phyloP scores from a whole-genome alignment of 2,113 vertebrate genomes.

The Girardinichthys multiradiatus region DNA sequence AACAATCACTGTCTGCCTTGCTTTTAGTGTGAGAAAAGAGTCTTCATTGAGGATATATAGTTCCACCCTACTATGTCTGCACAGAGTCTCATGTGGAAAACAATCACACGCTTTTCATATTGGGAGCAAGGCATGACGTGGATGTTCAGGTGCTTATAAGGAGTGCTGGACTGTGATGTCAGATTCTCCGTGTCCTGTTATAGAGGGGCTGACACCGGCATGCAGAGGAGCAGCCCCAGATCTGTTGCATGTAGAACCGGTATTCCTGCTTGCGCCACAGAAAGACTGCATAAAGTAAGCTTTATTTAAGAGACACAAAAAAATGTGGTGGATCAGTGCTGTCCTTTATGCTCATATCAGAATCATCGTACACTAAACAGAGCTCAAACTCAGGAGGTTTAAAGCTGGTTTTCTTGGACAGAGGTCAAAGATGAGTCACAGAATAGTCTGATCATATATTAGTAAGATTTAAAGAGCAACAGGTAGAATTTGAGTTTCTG shows the following conservation, averaged over 20 bases:
- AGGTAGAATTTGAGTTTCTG: not conserved
- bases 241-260: slow-evolving; percentile 25
- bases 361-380: not conserved
- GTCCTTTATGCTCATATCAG: not conserved
- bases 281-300: not conserved
- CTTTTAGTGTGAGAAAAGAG: slow-evolving; percentile 9
- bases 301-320: not conserved
- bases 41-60: slow-evolving; percentile 40
- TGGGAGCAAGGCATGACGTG: slow-evolving; percentile 48
- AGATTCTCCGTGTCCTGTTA: slow-evolving; percentile 60
- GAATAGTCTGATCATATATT: not conserved
- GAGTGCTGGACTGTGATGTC: slow-evolving; percentile 53
- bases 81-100: slow-evolving; percentile 65
- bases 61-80: slow-evolving; percentile 30
- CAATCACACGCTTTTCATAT: slow-evolving; percentile 73
- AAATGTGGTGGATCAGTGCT: not conserved
- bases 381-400: not conserved
- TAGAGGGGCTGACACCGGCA: slow-evolving; percentile 41
- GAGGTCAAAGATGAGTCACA: slow-evolving; percentile 17
- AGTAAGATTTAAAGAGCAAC: not conserved
- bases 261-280: not conserved
- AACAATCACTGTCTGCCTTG: not conserved
- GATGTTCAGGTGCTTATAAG: slow-evolving; percentile 67
- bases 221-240: slow-evolving; percentile 42
- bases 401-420: not conserved